Base-by-base conservation (phyloP, 1,140 invertebrate genomes). In the Lepidostoma basale region DNA sequence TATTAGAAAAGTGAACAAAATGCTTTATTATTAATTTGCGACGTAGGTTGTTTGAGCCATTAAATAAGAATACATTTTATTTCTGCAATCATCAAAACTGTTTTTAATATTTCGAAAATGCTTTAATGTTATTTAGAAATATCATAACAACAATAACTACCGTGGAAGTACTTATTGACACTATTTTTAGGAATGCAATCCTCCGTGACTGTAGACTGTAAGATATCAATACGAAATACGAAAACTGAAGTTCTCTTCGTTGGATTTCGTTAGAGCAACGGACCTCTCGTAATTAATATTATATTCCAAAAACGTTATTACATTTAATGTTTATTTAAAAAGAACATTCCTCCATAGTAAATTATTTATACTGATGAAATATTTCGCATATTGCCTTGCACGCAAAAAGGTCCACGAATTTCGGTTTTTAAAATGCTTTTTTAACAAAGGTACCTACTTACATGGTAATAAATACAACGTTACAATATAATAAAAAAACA, bases 221-320 rank as follows among this genome's bases (percentile, higher is more conserved):
- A 80, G 78, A 81, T 81, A 82, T 82, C 81, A 82, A 82, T 82
- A 82, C 75, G 74, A 75, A 12, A 33, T 5, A 33, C 12, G 54
- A 20, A 59, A 18, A 36, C 22, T 40, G 33, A 23, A 59, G 36
- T 39, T 59, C 40, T 59, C 26, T 59, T 33, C 54, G 54, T 18
- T 28, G 40, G 54, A 33, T 36, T 59, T 59, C 54, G 54, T 59
- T 40, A 59, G 16, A 59, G 54, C 54, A 40, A 59, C 54, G 54
- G 54, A 36, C 33, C 36, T 59, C 36, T 33, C 30, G 30, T 33
- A 33, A 6, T 33, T 33, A 12, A 33, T 33, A 6, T 12, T 33
- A 33, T 6, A 33, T n/a, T n/a, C n/a, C n/a, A n/a, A n/a, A n/a
- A n/a, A n/a, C n/a, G n/a, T n/a, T n/a, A n/a, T n/a, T n/a, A n/a